Evolutionary conservation across 2,888 invertebrate genomes (phyloP).

Genomic region (Notodonta ziczac): DNA sequence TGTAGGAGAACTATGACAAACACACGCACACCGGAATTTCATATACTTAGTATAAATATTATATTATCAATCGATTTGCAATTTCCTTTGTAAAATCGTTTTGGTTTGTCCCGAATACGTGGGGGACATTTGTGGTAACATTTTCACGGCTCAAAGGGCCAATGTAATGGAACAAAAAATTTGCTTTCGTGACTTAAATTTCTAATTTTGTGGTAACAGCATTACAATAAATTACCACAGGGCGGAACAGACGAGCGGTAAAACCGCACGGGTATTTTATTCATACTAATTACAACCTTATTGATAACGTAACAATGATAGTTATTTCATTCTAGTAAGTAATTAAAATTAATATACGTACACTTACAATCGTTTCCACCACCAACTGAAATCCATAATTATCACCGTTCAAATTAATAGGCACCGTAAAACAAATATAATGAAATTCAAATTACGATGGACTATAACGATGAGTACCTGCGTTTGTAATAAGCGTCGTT

Average conservation of each 20-base stretch:
- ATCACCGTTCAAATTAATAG: neutral
- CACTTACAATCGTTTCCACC: no score
- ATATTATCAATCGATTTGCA: constrained; percentile 7
- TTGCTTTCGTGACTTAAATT: constrained; percentile 26
- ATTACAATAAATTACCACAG: constrained; percentile 13
- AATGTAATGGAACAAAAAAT: constrained; percentile 21
- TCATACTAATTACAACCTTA: no score
- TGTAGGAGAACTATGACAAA: no score
- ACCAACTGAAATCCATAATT: neutral
- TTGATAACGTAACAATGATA: no score
- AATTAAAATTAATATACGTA: no score
- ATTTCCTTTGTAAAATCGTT: constrained; percentile 13
- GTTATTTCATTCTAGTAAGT: no score
- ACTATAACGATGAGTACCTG: neutral
- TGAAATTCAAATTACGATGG: neutral
- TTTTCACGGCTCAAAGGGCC: constrained; percentile 8
- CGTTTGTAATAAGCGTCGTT: neutral
- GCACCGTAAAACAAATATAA: neutral
- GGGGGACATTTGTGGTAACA: constrained; percentile 12
- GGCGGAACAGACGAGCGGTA: neutral
- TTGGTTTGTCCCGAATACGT: constrained; percentile 1
- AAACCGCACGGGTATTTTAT: neutral
- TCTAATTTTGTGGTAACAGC: constrained; percentile 14
- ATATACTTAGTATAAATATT: neutral
- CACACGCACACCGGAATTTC: neutral